Evolutionary conservation across 2,797 vertebrate genomes (phyloP), one percentile per base, ranked within the genome.

Genomic region (Fundulus diaphanus): DNA sequence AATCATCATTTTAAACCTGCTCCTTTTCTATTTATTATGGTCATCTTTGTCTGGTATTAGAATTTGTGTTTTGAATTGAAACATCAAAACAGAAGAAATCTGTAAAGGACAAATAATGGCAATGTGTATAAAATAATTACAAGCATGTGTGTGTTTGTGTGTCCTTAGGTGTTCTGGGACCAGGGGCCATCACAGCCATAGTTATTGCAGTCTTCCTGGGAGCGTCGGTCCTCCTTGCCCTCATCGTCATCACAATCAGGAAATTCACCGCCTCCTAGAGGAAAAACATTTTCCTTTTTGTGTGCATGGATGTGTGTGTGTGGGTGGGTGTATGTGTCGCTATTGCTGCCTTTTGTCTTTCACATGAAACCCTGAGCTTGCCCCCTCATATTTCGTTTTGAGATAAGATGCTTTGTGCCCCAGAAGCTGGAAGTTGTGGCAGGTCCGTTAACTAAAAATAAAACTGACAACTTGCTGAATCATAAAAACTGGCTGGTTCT

Each of bases 181-280:
- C 97, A 0, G 98, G 98, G 44, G 98, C 97, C 81, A 98, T 99
- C 6, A 96, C 98, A 46, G 97, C 97, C 93, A 98, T 99, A 20
- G 97, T 99, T 83, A 97, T 99, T 3, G 97, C 98, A 0, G 97
- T 97, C 76, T 96, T 99, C 87, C 95, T 99, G 87, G 98, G 98
- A 76, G 97, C 97, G 0, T 99, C 97, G 20, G 98, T 99, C 92
- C 96, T 99, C 27, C 95, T 99, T 77, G 97, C 97, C 73, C 96
- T 99, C 88, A 95, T 99, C 0, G 88, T 98, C 84, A 97, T 99
- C 91, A 98, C 96, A 5, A 95, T 99, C 92, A 94, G 97, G 78
- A 99, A 99, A 92, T 98, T 98, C 91, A 98, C 96, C 0, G 92
- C 97, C 79, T 97, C 98, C 91, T 96, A 96, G 88, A 92, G 73